Conservation (phyloP, 2,113 vertebrate genomes). For the Synodontis membranacea region DNA sequence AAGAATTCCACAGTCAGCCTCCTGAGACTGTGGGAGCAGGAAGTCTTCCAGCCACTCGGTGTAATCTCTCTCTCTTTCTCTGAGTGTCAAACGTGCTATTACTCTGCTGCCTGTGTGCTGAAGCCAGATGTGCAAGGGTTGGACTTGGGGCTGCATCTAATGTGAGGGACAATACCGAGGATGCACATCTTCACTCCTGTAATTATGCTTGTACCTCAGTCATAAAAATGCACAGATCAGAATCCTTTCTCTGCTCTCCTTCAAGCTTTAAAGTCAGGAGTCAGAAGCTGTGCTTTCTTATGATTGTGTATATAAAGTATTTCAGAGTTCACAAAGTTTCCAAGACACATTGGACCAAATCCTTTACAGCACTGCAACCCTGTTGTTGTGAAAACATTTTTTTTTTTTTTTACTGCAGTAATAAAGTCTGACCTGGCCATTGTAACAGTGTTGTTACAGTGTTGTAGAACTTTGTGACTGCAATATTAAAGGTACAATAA, state of each 20-base stretch:
- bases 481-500: too few species aligned
- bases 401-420: too few species aligned
- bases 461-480: too few species aligned
- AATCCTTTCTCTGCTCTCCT: constrained; percentile 40
- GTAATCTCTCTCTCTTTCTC: constrained; percentile 62
- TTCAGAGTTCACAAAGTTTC: background rate
- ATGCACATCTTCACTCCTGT: constrained; percentile 67
- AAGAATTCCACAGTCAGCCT: constrained; percentile 64
- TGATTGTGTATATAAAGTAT: background rate
- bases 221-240: constrained; percentile 20
- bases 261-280: background rate
- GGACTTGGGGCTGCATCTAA: constrained; percentile 62
- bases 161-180: constrained; percentile 59
- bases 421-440: too few species aligned
- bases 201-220: constrained; percentile 53
- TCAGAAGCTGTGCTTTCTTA: background rate
- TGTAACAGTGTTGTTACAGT: too few species aligned
- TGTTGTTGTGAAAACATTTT: background rate
- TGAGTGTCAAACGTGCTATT: constrained; percentile 67
- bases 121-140: constrained; percentile 77
- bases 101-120: constrained; percentile 66
- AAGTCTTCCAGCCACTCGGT: constrained; percentile 63
- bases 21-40: constrained; percentile 66
- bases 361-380: background rate
- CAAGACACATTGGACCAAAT: background rate